phyloP scores from a whole-genome alignment of 2,113 vertebrate genomes.

The Neoarius graeffei region DNA sequence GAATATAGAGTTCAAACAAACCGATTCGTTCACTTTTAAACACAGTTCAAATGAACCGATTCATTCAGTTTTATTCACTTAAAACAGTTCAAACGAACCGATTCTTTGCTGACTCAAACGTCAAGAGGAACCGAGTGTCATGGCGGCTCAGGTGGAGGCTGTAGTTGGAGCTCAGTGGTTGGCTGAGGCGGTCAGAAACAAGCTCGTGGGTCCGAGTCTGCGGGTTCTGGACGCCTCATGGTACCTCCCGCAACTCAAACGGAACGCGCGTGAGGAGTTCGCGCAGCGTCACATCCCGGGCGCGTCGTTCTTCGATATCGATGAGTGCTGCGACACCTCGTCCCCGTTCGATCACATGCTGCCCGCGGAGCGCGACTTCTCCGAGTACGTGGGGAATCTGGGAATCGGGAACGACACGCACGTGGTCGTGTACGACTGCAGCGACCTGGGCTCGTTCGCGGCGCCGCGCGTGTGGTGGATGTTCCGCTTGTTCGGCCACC shows the following conservation, averaged over 20 bases:
- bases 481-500: slow-evolving; percentile 90
- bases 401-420: slow-evolving; percentile 85
- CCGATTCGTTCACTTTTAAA: too few species aligned
- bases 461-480: slow-evolving; percentile 96
- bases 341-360: slow-evolving; percentile 84
- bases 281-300: slow-evolving; percentile 83
- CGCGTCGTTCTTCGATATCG: slow-evolving; percentile 85
- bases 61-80: too few species aligned
- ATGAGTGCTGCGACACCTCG: slow-evolving; percentile 84
- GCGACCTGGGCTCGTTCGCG: slow-evolving; percentile 83
- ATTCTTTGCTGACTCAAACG: too few species aligned
- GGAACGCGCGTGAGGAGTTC: slow-evolving; percentile 80
- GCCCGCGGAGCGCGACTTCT: slow-evolving; percentile 75
- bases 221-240: slow-evolving; percentile 87
- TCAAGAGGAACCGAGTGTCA: too few species aligned
- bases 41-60: too few species aligned
- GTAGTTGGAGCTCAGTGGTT: slow-evolving; percentile 77
- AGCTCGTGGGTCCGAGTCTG: slow-evolving; percentile 71
- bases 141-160: too few species aligned
- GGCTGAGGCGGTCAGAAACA: slow-evolving; percentile 73
- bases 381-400: slow-evolving; percentile 77
- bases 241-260: slow-evolving; percentile 83
- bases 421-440: slow-evolving; percentile 91
- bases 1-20: accelerated
- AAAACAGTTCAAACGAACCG: too few species aligned